Evolutionary conservation across 2,797 vertebrate species (phyloP), one percentile per base, ranked within the genome.

Genomic region (Cryptoblepharus egeriae): DNA sequence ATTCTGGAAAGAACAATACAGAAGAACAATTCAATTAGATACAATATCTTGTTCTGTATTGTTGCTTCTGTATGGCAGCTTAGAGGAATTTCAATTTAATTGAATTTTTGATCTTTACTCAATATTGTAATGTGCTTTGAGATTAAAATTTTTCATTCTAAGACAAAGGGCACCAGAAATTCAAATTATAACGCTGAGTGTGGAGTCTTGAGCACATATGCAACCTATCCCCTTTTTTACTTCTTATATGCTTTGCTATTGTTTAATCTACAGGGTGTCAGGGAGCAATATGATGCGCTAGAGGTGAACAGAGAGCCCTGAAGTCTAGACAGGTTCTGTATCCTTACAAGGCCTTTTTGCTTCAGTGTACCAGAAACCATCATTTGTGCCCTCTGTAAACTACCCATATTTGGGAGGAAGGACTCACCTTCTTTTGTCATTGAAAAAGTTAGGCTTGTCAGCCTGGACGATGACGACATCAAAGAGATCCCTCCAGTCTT

Each of bases 401-500:
- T 69, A 58, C 9, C n/a, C 5, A 55, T 37, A 5, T 28, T 20
- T 20, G 42, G 60, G 39, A 11, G n/a, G 5, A 10, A 0, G 69
- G 80, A 92, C 97, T 92, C 89, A 99, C 99, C 98, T 98, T 85
- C 98, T 96, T 83, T 97, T 97, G 93, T 99, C 98, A 7, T 99
- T 99, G 93, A 99, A 99, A 91, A 99, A 99, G 84, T 97, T 95
- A 0, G 98, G 99, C 90, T 99, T 99, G 90, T 99, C 98, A 0
- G 99, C 99, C 94, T 99, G 98, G 76, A 99, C 98, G 63, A 99
- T 99, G 87, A 99, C 97, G 42, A 98, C 96, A 83, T 99, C 98
- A 88, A 99, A 99, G 81, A 99, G 96, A 92, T 99, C 98, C 85
- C 96, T 95, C 99, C 99, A 99, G 93, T 99, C 98, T 91, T 98